A percentile compares a stretch with the other conserved stretches of the same genome.
These are phyloP conservation scores for Ceyx margarethae DNA, from an alignment of 2,113 vertebrate genomes.

Conservation along the genomic window DNA sequence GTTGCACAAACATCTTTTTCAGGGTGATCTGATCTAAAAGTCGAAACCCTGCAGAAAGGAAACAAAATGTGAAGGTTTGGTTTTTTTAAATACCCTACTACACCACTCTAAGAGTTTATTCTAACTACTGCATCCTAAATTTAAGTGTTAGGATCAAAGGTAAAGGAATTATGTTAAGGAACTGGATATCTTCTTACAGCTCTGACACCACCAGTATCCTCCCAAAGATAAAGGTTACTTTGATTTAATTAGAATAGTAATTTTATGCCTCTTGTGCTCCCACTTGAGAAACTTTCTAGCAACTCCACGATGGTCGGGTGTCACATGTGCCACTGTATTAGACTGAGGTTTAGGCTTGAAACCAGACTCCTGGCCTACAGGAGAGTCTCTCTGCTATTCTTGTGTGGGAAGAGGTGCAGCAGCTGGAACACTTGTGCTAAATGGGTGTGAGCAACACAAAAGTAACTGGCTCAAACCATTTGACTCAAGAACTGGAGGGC, in stretches of 20 bases:
- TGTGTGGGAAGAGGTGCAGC: background rate
- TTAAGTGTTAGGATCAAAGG: background rate
- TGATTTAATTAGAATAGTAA: background rate
- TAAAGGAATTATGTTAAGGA: background rate
- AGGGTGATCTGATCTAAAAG: slow-evolving; percentile 66
- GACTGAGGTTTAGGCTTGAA: background rate
- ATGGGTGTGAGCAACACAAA: background rate
- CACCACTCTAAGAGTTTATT: slow-evolving; percentile 1
- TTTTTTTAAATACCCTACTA: slow-evolving; percentile 40
- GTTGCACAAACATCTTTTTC: slow-evolving; percentile 75
- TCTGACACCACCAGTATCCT: background rate
- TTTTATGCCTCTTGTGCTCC: background rate
- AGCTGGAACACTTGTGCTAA: background rate
- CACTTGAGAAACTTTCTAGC: background rate
- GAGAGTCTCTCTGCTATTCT: background rate
- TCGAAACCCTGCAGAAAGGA: slow-evolving; percentile 56
- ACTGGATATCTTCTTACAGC: background rate
- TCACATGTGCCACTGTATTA: background rate
- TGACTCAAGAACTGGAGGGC: background rate
- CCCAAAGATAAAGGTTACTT: background rate
- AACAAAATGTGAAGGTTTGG: slow-evolving; percentile 38
- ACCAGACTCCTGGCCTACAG: background rate
- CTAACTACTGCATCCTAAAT: slow-evolving; percentile 50
- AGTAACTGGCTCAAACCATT: background rate
- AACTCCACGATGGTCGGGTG: background rate